These are phyloP conservation scores for Colletes gigas DNA, from an alignment of 1,140 invertebrate species.

Conservation along the genomic window DNA sequence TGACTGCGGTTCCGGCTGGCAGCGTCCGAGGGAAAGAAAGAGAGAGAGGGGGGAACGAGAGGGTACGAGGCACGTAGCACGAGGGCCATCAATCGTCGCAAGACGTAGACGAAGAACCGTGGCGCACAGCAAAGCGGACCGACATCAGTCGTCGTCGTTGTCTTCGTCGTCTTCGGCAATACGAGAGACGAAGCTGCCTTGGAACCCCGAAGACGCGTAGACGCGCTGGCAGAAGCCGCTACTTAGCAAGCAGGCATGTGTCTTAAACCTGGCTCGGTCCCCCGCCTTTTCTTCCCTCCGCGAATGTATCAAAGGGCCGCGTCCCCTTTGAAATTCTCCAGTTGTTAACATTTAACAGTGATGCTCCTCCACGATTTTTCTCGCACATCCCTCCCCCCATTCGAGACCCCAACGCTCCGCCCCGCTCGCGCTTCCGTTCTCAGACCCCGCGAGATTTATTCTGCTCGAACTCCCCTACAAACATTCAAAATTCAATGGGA, in stretches of 20 bases:
- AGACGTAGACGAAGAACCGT: slow-evolving; percentile 77
- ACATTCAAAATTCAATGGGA: too few relatives aligned
- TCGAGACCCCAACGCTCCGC: not conserved
- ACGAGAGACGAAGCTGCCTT: slow-evolving; percentile 56
- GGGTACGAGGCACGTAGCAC: slow-evolving; percentile 54
- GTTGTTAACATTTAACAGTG: slow-evolving; percentile 72
- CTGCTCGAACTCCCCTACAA: too few relatives aligned
- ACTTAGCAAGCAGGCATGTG: slow-evolving; percentile 71
- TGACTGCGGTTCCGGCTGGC: slow-evolving; percentile 50
- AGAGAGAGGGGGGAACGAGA: not conserved
- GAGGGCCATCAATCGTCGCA: slow-evolving; percentile 73
- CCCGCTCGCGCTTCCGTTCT: not conserved
- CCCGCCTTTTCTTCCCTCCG: slow-evolving; percentile 40
- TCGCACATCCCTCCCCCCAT: slow-evolving; percentile 43
- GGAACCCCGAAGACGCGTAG: slow-evolving; percentile 60
- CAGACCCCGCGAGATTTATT: too few relatives aligned
- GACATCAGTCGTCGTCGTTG: slow-evolving; percentile 68
- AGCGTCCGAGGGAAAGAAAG: slow-evolving; percentile 36
- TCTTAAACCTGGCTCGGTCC: slow-evolving; percentile 54
- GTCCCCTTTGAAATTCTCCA: slow-evolving; percentile 66
- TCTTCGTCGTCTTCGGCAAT: slow-evolving; percentile 60
- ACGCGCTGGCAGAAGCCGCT: slow-evolving; percentile 65
- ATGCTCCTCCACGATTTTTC: slow-evolving; percentile 65
- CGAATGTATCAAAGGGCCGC: slow-evolving; percentile 68
- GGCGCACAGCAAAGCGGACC: slow-evolving; percentile 73